Conservation (phyloP, 2,888 invertebrate species). For the Himalopsyche kuldschensis region DNA sequence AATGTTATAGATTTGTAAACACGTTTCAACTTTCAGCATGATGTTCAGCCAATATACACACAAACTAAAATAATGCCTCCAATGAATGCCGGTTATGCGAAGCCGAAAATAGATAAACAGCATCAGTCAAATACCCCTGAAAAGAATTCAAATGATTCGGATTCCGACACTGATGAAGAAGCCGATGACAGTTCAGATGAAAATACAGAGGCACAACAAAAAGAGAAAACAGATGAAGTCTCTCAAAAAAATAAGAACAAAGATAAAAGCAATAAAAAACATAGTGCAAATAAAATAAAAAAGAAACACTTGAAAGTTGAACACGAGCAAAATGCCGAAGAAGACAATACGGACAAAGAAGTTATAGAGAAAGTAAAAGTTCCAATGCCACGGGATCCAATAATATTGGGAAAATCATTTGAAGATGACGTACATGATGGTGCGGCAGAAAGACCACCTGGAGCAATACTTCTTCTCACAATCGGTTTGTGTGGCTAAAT, state of each 20-base stretch:
- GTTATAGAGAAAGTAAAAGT: constrained; percentile 45
- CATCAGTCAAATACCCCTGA: constrained; percentile 8
- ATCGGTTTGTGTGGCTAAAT: constrained; percentile 56
- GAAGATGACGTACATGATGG: constrained; percentile 61
- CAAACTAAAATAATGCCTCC: constrained; percentile 49
- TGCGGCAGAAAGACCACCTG: constrained; percentile 70
- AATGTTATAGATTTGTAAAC: too few relatives aligned
- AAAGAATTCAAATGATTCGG: constrained; percentile 21
- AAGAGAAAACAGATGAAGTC: constrained; percentile 27
- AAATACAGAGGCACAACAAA: constrained; percentile 19
- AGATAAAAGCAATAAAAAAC: constrained; percentile 33
- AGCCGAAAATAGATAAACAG: constrained; percentile 41
- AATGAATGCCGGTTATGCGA: constrained; percentile 37
- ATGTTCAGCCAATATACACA: constrained; percentile 41
- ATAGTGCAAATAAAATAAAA: constrained; percentile 39
- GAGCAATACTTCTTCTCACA: constrained; percentile 78
- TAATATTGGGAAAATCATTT: constrained; percentile 36
- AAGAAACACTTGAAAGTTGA: constrained; percentile 37
- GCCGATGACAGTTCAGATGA: constrained; percentile 28
- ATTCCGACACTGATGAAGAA: constrained; percentile 27
- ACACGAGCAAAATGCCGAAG: constrained; percentile 43
- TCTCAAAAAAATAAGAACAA: constrained; percentile 33
- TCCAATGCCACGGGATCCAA: constrained; percentile 25
- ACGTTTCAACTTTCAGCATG: constrained; percentile 2
- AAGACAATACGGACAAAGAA: constrained; percentile 24